These are phyloP conservation scores for Ormyrus thymus DNA, from an alignment of 2,888 invertebrate species.

Conservation along the genomic window DNA sequence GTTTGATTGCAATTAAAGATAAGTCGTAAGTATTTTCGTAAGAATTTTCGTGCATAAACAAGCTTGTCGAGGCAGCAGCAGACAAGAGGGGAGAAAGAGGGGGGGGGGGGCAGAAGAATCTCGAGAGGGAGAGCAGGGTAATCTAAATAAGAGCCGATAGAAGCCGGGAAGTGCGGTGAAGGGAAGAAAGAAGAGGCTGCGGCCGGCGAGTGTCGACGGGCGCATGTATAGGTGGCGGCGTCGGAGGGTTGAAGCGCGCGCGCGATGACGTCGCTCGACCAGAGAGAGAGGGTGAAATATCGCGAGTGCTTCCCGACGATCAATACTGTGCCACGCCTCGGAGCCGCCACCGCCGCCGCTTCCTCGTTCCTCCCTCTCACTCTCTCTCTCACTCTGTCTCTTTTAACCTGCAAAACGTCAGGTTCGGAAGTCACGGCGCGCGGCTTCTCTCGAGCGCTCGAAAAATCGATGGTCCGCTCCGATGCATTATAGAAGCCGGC, in stretches of 20 bases:
- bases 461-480: neutral
- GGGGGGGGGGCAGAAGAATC: neutral
- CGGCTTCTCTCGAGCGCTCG: neutral
- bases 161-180: constrained; percentile 15
- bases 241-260: constrained; percentile 61
- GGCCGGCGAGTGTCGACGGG: constrained; percentile 30
- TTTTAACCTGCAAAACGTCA: constrained; percentile 42
- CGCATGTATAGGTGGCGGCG: constrained; percentile 10
- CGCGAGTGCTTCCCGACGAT: constrained; percentile 67
- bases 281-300: constrained; percentile 34
- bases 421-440: neutral
- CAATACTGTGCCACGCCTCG: constrained; percentile 74
- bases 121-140: constrained; percentile 40
- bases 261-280: constrained; percentile 68
- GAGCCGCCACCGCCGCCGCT: no score
- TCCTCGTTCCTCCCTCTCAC: no score
- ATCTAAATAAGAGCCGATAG: constrained; percentile 53
- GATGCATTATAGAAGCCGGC: neutral
- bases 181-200: constrained; percentile 45
- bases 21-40: no score
- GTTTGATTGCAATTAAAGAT: no score
- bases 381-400: no score
- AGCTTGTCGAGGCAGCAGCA: no score
- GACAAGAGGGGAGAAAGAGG: neutral
- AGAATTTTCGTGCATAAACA: no score